Conservation (phyloP, 2,113 vertebrate genomes). For the Neolamprologus caudopunctatus region DNA sequence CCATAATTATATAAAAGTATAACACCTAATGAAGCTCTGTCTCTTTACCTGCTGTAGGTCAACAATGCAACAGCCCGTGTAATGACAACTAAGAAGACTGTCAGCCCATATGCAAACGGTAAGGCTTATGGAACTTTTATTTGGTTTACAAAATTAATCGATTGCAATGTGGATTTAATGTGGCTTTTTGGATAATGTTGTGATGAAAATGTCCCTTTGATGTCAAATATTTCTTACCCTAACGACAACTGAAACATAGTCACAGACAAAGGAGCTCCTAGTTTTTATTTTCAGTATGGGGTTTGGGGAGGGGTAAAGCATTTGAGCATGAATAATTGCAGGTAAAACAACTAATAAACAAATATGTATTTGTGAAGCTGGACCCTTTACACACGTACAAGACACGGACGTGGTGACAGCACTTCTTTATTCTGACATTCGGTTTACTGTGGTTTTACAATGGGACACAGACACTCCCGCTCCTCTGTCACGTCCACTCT, state of each 20-base stretch:
- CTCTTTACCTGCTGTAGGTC: conserved; percentile 81
- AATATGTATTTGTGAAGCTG: not conserved
- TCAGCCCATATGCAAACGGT: conserved; percentile 97
- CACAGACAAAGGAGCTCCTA: not conserved
- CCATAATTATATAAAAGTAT: not conserved
- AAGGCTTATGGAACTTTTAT: conserved; percentile 40
- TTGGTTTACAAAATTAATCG: not conserved
- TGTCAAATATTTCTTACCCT: not conserved
- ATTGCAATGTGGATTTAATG: not conserved
- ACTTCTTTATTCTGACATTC: too few relatives aligned
- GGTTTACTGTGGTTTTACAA: too few relatives aligned
- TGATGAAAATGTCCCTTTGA: not conserved
- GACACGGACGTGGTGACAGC: too few relatives aligned
- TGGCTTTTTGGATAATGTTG: not conserved
- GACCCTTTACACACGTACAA: too few relatives aligned
- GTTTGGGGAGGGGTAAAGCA: not conserved
- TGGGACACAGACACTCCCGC: too few relatives aligned
- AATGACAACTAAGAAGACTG: conserved; percentile 98
- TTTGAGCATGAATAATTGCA: not conserved
- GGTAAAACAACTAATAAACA: not conserved
- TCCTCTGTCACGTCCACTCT: too few relatives aligned
- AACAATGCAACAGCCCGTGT: conserved; percentile 97
- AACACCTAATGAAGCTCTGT: conserved; percentile 57
- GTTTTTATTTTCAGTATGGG: not conserved
- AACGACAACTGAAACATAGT: not conserved